phyloP scores from a whole-genome alignment of 2,888 invertebrate genomes.

The Dicycla oo region DNA sequence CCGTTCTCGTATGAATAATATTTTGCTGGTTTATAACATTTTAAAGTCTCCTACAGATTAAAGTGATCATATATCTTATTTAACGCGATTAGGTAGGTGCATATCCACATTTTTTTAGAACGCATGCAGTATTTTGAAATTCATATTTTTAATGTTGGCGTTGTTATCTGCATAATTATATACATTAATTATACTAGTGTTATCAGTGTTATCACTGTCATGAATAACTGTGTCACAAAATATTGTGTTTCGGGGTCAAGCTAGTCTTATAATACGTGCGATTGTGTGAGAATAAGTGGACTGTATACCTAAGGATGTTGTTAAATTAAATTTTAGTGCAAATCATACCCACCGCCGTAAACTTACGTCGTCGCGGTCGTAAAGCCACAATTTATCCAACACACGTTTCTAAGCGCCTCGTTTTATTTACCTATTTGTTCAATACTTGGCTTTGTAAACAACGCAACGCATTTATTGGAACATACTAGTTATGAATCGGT shows the following conservation, averaged over 20 bases:
- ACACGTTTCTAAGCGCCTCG: constrained; percentile 11
- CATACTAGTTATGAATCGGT: constrained; percentile 8
- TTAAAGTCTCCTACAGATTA: constrained; percentile 22
- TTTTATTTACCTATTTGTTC: constrained; percentile 16
- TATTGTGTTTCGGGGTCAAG: constrained; percentile 69
- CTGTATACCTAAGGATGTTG: constrained; percentile 13
- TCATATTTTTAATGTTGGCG: constrained; percentile 22
- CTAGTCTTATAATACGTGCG: constrained; percentile 41
- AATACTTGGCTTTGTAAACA: constrained; percentile 11
- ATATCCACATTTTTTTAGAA: constrained; percentile 5
- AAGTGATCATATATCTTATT: constrained; percentile 2
- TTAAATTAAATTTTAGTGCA: constrained; percentile 39
- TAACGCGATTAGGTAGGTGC: background rate
- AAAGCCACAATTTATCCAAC: constrained; percentile 26
- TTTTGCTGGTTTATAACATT: constrained; percentile 54
- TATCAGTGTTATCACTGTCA: constrained; percentile 57
- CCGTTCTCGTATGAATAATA: constrained; percentile 69
- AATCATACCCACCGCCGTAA: constrained; percentile 19
- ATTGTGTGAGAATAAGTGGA: constrained; percentile 22
- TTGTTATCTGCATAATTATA: constrained; percentile 52
- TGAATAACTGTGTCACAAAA: constrained; percentile 64
- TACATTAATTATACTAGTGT: constrained; percentile 39
- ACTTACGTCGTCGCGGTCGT: constrained; percentile 15
- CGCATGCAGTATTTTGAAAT: background rate
- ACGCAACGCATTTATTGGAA: background rate